A percentile compares a stretch with the other conserved stretches of the same genome.
phyloP scores from a whole-genome alignment of 2,797 vertebrate genomes.

The Myoxocephalus aenaeus region DNA sequence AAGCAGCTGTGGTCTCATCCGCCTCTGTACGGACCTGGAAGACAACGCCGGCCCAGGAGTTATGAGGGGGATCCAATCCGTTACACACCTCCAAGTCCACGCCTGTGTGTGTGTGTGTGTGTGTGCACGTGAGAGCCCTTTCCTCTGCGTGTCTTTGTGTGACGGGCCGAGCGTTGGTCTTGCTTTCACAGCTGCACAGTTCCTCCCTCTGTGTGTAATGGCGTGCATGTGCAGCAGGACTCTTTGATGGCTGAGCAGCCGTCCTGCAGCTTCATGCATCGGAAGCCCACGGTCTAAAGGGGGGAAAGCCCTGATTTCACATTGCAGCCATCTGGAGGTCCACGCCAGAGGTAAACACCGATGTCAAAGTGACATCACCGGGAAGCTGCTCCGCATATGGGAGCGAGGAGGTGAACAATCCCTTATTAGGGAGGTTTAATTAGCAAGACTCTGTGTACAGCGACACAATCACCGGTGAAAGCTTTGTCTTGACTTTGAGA shows the following conservation, averaged over 20 bases:
- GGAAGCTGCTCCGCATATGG: conserved; percentile 60
- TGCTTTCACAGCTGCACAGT: conserved; percentile 56
- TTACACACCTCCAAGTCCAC: conserved; percentile 78
- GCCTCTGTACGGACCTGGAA: conserved; percentile 69
- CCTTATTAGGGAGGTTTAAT: conserved; percentile 28
- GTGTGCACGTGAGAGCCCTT: conserved; percentile 47
- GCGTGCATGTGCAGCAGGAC: conserved; percentile 19
- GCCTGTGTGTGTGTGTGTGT: conserved; percentile 12
- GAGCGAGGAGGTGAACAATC: conserved; percentile 24
- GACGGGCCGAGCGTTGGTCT: conserved; percentile 30
- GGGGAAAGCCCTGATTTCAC: conserved; percentile 62
- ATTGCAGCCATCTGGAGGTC: conserved; percentile 63
- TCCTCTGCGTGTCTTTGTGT: conserved; percentile 53
- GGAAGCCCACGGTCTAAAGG: conserved; percentile 63
- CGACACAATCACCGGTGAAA: too few species aligned
- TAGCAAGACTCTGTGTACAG: conserved; percentile 35
- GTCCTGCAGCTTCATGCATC: conserved; percentile 60
- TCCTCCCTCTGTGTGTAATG: neutral
- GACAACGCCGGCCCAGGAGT: conserved; percentile 76
- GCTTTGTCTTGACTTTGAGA: too few species aligned
- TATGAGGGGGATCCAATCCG: conserved; percentile 82
- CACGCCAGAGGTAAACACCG: conserved; percentile 57
- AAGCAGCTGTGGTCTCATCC: conserved; percentile 84
- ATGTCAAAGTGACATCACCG: conserved; percentile 61
- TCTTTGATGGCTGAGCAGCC: conserved; percentile 69